Base-by-base conservation (phyloP, 2,888 invertebrate species). In the Anagyrus pseudococci region DNA sequence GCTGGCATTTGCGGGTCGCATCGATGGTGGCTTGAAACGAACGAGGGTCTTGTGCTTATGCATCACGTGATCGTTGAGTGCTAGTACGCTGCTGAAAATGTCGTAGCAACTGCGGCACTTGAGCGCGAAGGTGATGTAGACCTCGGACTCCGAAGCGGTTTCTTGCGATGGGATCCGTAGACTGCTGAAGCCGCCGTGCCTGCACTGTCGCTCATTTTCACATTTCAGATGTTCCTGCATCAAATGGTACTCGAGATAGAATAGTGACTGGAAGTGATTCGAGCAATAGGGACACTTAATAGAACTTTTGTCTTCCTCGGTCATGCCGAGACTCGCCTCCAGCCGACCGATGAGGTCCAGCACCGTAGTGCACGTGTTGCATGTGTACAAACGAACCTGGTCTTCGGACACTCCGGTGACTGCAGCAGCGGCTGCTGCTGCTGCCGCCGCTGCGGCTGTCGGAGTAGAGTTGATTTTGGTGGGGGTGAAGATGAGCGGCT, bases 241-340 rank as follows among this genome's bases (percentile, higher is more conserved):
- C 0, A 72, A 52, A 49, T 72, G 72, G 4, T 69, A 58, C 29
- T 71, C 66, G 10, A 72, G 57, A 17, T 67, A 67, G 23, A 65
- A 68, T 23, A 67, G 57, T 23, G 69, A 66, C 43, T 66, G 67
- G 41, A 71, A 71, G 52, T 69, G 59, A 22, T 64, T 65, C 6
- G 67, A 57, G 56, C 72, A 72, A 15, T 66, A 66, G 15, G 70
- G 69, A 64, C 72, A 72, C 49, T 65, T 66, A 17, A 72, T 67
- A 7, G 59, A 53, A 13, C 48, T 58, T 22, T 64, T 64, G 7
- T 65, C 61, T 6, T 52, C 64, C 15, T 68, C 67, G 4, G 58
- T 62, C 46, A 64, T 67, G 1, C 48, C 54, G 2, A 66, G 37
- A 3, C 58, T 64, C 7, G 49, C 58, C 22, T 67, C 64, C 0